Evolutionary conservation across 2,888 invertebrate species (phyloP).

Genomic region (Phaonia tiefii): DNA sequence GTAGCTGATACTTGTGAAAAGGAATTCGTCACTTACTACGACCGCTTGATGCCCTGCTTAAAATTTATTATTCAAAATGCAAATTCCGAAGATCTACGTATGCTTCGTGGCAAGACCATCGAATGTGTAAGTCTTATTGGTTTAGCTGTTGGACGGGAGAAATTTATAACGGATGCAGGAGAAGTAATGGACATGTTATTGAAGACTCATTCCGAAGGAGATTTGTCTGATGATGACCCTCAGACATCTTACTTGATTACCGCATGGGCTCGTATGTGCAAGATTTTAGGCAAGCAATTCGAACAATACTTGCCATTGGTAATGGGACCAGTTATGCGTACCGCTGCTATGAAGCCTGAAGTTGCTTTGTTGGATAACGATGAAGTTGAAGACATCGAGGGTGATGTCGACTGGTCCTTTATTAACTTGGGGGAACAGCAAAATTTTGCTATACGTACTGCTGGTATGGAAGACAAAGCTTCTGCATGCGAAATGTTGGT

Average conservation of each 20-base stretch:
- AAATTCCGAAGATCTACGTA: constrained; percentile 90
- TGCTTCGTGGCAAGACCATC: constrained; percentile 98
- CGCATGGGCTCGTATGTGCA: constrained; percentile 99
- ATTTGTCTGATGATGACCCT: constrained; percentile 96
- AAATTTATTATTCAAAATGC: constrained; percentile 99
- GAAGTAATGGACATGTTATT: constrained; percentile 97
- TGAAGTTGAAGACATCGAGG: constrained; percentile 88
- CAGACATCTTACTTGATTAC: constrained; percentile 98
- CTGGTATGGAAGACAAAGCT: constrained; percentile 94
- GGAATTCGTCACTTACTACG: constrained; percentile 96
- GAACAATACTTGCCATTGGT: constrained; percentile 94
- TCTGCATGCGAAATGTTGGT: constrained; percentile 96
- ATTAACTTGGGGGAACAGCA: constrained; percentile 94
- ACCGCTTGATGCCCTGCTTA: constrained; percentile 94
- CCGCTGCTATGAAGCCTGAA: constrained; percentile 94
- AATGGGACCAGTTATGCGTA: constrained; percentile 93
- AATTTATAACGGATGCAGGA: constrained; percentile 94
- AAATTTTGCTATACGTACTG: constrained; percentile 94
- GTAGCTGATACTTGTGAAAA: constrained; percentile 99
- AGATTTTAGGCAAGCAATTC: constrained; percentile 92
- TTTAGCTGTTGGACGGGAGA: constrained; percentile 89
- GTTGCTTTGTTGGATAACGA: constrained; percentile 92
- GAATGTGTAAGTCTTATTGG: constrained; percentile 99
- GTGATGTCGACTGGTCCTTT: constrained; percentile 93
- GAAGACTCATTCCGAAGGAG: constrained; percentile 92